Base-by-base conservation (phyloP, 2,888 invertebrate genomes). In the Calephelis perditalis region DNA sequence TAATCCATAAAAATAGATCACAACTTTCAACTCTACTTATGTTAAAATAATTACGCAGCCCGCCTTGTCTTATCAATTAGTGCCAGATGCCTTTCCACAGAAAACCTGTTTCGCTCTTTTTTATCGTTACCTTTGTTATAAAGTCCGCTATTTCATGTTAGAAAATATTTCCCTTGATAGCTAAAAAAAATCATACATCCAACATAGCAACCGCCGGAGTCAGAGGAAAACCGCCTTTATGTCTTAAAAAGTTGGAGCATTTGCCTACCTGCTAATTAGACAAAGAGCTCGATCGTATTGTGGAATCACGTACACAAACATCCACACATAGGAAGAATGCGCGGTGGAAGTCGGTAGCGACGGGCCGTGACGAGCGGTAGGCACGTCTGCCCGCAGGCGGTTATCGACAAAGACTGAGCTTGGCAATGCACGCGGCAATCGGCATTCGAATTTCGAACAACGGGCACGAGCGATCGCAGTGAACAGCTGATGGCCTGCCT, bases 201-300 rank as follows among this genome's bases (percentile, higher is more conserved):
- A 62, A 55, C 58, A 72, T 72, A 71, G 71, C 71, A 70, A 72
- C 72, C 73, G 70, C 65, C 67, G 65, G 66, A 70, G 52, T 52
- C 35, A 52, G 52, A 67, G 64, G 70, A 64, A 59, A 70, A 26
- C 35, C 52, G 52, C n/a, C 52, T 35, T 54, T 54, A 54, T 54
- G 52, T 36, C 52, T 54, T 54, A 78, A 77, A 76, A 78, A 73
- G 76, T 79, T 79, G 74, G 75, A 80, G 77, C 78, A 76, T 81
- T 78, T 75, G 81, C 86, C 86, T 88, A 88, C 87, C 87, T 88
- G 87, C 74, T 86, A 84, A 85, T 86, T 85, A 84, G 83, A 86
- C 86, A 87, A 86, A 84, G 85, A 82, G 82, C 80, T 81, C 78
- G 76, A 81, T 81, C 81, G 35, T 49, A 79, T 79, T 77, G 79